Evolutionary conservation across 1,140 invertebrate species (phyloP).

Genomic region (Arctopsyche grandis): DNA sequence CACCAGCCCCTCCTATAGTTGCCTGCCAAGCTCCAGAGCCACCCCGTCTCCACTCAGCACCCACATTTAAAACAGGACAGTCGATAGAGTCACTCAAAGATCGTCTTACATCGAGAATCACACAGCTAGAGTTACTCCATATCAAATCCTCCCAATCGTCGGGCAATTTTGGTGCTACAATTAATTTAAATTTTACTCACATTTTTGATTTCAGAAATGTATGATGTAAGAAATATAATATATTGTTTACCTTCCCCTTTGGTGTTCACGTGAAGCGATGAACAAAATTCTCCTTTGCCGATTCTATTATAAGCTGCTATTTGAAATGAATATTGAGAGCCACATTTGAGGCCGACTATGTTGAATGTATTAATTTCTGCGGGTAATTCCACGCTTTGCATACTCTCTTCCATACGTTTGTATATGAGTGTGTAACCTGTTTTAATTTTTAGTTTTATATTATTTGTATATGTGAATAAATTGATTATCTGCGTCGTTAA

Average conservation of each 20-base stretch:
- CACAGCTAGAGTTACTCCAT: constrained; percentile 65
- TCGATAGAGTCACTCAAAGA: constrained; percentile 37
- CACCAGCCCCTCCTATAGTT: constrained; percentile 57
- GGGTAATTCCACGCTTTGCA: constrained; percentile 69
- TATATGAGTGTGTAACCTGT: constrained; percentile 70
- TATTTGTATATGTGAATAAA: neutral
- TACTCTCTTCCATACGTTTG: constrained; percentile 68
- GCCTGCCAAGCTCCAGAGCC: constrained; percentile 60
- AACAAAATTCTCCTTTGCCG: constrained; percentile 71
- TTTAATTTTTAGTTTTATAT: too few species aligned
- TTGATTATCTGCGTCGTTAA: neutral
- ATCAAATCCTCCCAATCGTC: constrained; percentile 65
- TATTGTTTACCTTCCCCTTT: constrained; percentile 65
- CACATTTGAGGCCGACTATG: constrained; percentile 73
- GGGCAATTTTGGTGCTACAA: constrained; percentile 61
- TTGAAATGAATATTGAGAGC: constrained; percentile 69
- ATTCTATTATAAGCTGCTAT: constrained; percentile 72
- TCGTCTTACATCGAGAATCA: constrained; percentile 66
- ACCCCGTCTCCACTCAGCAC: constrained; percentile 59
- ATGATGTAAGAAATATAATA: neutral
- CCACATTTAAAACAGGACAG: constrained; percentile 49
- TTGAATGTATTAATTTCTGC: constrained; percentile 70
- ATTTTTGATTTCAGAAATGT: neutral
- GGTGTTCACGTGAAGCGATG: constrained; percentile 67
- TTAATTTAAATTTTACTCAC: constrained; percentile 5